Conservation (phyloP, 2,113 vertebrate genomes). For the Brachypteracias leptosomus region DNA sequence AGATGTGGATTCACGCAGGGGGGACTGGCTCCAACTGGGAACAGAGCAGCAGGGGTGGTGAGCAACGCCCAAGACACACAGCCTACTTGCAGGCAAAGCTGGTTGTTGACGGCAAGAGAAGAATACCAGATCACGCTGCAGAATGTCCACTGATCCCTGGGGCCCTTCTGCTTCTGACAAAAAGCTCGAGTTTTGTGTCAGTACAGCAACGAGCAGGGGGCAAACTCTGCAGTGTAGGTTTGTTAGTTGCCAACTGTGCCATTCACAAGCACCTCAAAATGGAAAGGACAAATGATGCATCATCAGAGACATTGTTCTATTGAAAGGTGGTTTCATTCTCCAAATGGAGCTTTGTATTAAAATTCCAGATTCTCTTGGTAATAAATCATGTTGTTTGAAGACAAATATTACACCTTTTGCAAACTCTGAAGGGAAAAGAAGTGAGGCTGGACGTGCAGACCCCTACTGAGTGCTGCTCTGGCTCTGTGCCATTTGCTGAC, state of each 20-base stretch:
- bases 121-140: accelerated
- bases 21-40: not conserved
- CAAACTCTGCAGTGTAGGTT: not conserved
- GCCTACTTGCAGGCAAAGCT: not conserved
- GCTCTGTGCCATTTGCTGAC: not conserved
- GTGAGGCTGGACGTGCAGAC: not conserved
- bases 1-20: not conserved
- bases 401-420: not conserved
- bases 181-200: not conserved
- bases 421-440: not conserved
- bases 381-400: not conserved
- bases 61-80: not conserved
- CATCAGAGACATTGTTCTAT: not conserved
- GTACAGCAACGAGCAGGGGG: not conserved
- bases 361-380: not conserved
- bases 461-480: constrained; percentile 8
- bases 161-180: not conserved
- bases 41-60: not conserved
- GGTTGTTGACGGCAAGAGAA: not conserved
- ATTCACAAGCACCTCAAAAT: not conserved
- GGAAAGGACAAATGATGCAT: not conserved
- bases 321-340: not conserved
- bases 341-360: not conserved
- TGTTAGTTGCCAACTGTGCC: not conserved
- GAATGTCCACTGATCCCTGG: accelerated